phyloP scores from a whole-genome alignment of 2,888 invertebrate species.

The Schrankia costaestrigalis region DNA sequence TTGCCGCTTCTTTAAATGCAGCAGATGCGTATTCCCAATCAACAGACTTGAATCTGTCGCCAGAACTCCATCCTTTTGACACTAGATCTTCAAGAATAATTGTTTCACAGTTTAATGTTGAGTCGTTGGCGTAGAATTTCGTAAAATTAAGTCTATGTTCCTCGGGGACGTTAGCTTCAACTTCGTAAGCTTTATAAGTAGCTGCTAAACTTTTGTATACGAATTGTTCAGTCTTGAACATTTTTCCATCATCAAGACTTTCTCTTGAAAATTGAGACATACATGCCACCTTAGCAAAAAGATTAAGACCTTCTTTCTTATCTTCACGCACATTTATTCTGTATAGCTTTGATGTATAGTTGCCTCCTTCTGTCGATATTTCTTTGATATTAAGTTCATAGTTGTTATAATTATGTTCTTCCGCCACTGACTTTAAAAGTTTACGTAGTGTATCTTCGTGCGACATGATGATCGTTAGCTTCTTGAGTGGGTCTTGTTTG shows the following conservation, averaged over 20 bases:
- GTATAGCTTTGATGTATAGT: slow-evolving; percentile 39
- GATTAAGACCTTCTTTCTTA: slow-evolving; percentile 26
- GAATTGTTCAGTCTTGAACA: slow-evolving; percentile 7
- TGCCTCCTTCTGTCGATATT: slow-evolving; percentile 38
- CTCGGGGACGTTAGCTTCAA: background rate
- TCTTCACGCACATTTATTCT: slow-evolving; percentile 20
- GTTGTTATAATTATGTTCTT: slow-evolving; percentile 21
- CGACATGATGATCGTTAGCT: no score
- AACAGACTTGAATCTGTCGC: slow-evolving; percentile 2
- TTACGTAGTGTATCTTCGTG: no score
- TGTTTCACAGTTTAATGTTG: background rate
- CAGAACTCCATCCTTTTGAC: background rate
- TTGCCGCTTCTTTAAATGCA: slow-evolving; percentile 38
- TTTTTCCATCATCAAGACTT: slow-evolving; percentile 22
- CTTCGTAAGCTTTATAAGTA: slow-evolving; percentile 7
- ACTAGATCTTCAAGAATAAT: slow-evolving; percentile 2
- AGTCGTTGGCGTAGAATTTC: background rate
- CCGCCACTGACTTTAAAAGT: slow-evolving; percentile 21
- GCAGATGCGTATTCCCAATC: slow-evolving; percentile 25
- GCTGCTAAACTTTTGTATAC: background rate
- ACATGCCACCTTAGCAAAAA: slow-evolving; percentile 52
- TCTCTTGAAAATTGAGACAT: background rate
- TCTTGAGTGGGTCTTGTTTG: no score
- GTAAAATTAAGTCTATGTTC: slow-evolving; percentile 1
- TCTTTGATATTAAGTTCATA: slow-evolving; percentile 24